Evolutionary conservation across 2,113 vertebrate species (phyloP).

Genomic region (Orthonyx spaldingii): DNA sequence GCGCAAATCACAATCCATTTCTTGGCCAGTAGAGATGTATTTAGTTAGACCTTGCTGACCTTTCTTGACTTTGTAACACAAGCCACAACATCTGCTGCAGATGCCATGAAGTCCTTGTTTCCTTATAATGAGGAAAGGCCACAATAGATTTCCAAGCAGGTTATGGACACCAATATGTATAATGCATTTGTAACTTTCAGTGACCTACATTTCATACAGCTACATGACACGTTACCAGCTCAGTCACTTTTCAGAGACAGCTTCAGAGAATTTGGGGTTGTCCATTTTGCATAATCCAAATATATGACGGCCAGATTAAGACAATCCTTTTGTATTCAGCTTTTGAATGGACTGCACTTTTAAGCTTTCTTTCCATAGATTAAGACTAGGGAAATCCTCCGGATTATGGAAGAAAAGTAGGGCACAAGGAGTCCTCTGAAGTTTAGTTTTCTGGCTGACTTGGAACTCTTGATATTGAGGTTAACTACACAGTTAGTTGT

Average conservation of each 20-base stretch:
- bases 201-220: not conserved
- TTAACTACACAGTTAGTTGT: not conserved
- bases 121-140: not conserved
- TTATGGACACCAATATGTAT: not conserved
- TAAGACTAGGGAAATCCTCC: not conserved
- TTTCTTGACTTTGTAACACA: not conserved
- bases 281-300: not conserved
- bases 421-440: not conserved
- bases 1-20: not conserved
- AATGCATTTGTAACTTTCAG: not conserved
- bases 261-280: not conserved
- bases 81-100: not conserved
- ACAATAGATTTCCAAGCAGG: not conserved
- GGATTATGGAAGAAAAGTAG: not conserved
- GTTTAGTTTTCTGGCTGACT: not conserved
- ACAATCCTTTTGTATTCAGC: not conserved
- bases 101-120: not conserved
- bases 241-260: not conserved
- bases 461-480: not conserved
- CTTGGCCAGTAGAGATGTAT: not conserved
- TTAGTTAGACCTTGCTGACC: not conserved
- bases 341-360: not conserved
- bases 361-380: not conserved
- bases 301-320: not conserved
- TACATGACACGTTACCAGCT: not conserved